Base-by-base conservation (phyloP, 2,797 vertebrate species). In the Lacerta viridis region DNA sequence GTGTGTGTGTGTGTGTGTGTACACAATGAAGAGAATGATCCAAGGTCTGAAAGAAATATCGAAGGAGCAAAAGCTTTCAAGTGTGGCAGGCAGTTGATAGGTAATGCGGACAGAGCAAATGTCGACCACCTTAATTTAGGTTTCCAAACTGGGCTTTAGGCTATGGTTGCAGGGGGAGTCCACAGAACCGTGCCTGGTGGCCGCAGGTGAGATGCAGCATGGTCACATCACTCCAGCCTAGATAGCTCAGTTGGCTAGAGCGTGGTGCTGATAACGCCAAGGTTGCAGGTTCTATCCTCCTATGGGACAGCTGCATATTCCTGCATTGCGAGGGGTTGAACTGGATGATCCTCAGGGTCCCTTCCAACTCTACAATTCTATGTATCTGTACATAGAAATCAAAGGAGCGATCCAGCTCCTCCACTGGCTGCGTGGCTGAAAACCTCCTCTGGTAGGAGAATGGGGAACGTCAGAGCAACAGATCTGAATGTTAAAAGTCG, bases 1-100 rank as follows among this genome's bases (percentile, higher is more conserved):
- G 13, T 5, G 25, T 77, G 20, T 61, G 33, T 20, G 39, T 33
- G 23, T 1, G 13, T 5, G 25, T 77, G 20, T 61, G 33, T 20
- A 33, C 33, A 55, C n/a, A 59, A 85, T 85, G 50, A 41, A 72
- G 46, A 74, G n/a, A 85, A 80, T 64, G 25, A 66, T 50, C 77
- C 18, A 27, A 15, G 74, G 27, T 71, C 29, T 87, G 27, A 10
- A 72, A 72, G 46, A 88, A 43, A 20, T 3, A 59, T 43, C 4
- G 6, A 81, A 74, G 10, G 46, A 33, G 29, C 69, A 72, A 72
- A 72, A 10, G 11, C 33, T n/a, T 27, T 74, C n/a, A 33, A 23
- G 17, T 36, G 17, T 17, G 6, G 36, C 13, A 33, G 71, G 71
- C 71, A 33, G 10, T 18, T 33, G 9, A 18, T n/a, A 3, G n/a